phyloP scores from a whole-genome alignment of 2,113 vertebrate species.

The Apeltes quadracus region DNA sequence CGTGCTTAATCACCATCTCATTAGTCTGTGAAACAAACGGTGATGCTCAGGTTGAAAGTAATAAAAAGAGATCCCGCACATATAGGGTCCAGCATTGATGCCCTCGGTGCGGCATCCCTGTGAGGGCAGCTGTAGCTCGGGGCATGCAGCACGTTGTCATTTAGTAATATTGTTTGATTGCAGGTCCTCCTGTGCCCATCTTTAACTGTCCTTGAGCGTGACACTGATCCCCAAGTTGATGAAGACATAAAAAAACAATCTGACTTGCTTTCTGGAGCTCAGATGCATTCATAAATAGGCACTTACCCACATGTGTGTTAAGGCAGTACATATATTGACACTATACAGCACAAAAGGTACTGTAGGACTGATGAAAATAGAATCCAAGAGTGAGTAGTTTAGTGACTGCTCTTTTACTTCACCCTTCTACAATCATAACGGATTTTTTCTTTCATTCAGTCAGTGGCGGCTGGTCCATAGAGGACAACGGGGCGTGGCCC shows the following conservation, averaged over 20 bases:
- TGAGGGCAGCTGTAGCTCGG: not conserved
- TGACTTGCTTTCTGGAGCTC: conserved; percentile 7
- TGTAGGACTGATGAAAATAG: not conserved
- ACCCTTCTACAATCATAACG: conserved; percentile 2
- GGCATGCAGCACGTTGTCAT: not conserved
- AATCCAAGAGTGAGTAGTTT: not conserved
- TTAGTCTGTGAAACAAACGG: conserved; percentile 66
- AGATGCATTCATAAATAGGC: not conserved
- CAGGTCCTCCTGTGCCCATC: not conserved
- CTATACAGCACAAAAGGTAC: not conserved
- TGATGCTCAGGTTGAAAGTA: conserved; percentile 57
- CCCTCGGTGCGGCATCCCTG: conserved; percentile 35
- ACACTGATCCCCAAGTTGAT: not conserved
- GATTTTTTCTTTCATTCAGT: conserved; percentile 4
- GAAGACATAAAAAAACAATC: conserved; percentile 21
- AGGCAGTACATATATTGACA: not conserved
- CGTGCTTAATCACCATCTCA: conserved; percentile 67
- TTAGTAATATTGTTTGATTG: not conserved
- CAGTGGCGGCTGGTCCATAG: too few relatives aligned
- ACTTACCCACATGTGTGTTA: not conserved
- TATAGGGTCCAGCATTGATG: conserved; percentile 34
- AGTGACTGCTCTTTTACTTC: not conserved
- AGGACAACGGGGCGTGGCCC: too few relatives aligned
- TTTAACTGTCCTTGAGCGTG: not conserved
- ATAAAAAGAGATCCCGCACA: conserved; percentile 72